These are phyloP conservation scores for Tenthredo livida DNA, from an alignment of 2,888 invertebrate species.

Conservation along the genomic window DNA sequence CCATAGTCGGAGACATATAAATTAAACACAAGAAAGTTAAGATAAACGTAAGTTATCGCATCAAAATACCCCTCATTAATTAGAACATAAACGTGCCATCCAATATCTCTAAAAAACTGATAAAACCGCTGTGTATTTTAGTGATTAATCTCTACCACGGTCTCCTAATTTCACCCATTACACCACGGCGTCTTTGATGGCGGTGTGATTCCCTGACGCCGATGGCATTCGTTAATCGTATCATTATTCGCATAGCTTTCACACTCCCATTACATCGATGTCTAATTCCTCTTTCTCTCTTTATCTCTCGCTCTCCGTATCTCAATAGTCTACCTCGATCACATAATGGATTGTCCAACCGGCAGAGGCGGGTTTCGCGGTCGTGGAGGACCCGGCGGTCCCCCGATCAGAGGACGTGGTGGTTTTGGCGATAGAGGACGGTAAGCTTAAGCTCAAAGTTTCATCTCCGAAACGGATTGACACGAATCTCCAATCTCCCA, in stretches of 20 bases:
- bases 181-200: conserved; percentile 37
- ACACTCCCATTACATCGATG: neutral
- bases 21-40: neutral
- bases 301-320: neutral
- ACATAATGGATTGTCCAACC: conserved; percentile 65
- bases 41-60: conserved; percentile 22
- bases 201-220: conserved; percentile 10
- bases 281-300: neutral
- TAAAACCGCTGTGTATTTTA: neutral
- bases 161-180: neutral
- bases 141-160: neutral
- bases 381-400: conserved; percentile 71
- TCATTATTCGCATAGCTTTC: neutral
- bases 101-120: no score
- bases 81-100: neutral
- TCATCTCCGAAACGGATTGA: no score
- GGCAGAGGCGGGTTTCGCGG: conserved; percentile 66
- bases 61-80: neutral
- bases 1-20: conserved; percentile 56
- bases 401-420: conserved; percentile 72
- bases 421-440: conserved; percentile 73
- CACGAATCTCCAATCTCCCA: neutral
- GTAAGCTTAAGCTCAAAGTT: conserved; percentile 56
- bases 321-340: neutral
- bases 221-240: neutral